Evolutionary conservation across 1,140 invertebrate genomes (phyloP).

Genomic region (Portunus trituberculatus): DNA sequence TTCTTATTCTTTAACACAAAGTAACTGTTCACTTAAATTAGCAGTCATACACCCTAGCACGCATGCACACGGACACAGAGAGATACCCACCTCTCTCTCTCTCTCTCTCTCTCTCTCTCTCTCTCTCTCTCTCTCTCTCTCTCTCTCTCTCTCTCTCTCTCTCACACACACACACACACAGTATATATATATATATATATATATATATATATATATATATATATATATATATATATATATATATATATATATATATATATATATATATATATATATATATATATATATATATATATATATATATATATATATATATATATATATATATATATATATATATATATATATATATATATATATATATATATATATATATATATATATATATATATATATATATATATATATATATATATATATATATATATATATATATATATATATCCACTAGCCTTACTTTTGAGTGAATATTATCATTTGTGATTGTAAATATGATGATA

Average conservation of each 20-base stretch:
- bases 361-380: slow-evolving; percentile 35
- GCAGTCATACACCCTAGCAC: too few relatives aligned
- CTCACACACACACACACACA: background rate
- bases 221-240: slow-evolving; percentile 30
- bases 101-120: too few relatives aligned
- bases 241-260: slow-evolving; percentile 43
- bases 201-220: background rate
- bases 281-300: slow-evolving; percentile 32
- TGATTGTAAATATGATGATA: too few relatives aligned
- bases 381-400: slow-evolving; percentile 48
- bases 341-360: background rate
- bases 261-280: slow-evolving; percentile 48
- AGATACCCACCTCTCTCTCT: too few relatives aligned
- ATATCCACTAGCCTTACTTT: too few relatives aligned
- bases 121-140: too few relatives aligned
- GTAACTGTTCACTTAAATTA: too few relatives aligned
- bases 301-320: slow-evolving; percentile 12
- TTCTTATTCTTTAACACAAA: too few relatives aligned
- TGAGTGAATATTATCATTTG: too few relatives aligned
- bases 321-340: slow-evolving; percentile 10
- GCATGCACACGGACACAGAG: too few relatives aligned
- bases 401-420: slow-evolving; percentile 48
- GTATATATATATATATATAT: slow-evolving; percentile 28
- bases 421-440: slow-evolving; percentile 9
- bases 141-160: too few relatives aligned